Evolutionary conservation across 2,113 vertebrate genomes (phyloP).

Genomic region (Amphiprion ocellaris): DNA sequence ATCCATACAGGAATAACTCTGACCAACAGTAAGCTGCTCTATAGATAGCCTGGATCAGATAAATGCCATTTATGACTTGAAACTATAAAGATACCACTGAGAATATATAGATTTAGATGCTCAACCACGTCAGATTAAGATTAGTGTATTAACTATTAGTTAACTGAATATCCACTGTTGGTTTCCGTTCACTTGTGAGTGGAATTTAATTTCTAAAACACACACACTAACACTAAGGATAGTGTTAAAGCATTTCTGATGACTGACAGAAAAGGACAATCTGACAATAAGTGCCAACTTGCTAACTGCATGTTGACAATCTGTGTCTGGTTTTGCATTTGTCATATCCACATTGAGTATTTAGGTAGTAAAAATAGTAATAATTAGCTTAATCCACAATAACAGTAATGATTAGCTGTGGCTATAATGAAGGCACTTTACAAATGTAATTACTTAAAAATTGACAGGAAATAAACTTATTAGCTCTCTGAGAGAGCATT

Average conservation of each 20-base stretch:
- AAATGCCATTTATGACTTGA: background rate
- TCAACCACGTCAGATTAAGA: background rate
- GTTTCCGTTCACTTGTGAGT: background rate
- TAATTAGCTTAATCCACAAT: background rate
- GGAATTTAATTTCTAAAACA: background rate
- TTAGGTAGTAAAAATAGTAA: background rate
- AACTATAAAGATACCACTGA: background rate
- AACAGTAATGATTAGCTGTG: too few relatives aligned
- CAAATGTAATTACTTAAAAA: too few relatives aligned
- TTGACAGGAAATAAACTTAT: too few relatives aligned
- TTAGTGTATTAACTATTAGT: background rate
- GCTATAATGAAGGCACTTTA: too few relatives aligned
- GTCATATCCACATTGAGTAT: background rate
- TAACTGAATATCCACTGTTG: background rate
- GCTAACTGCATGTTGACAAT: too few relatives aligned
- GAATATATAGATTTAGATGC: background rate
- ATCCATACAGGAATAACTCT: constrained; percentile 55
- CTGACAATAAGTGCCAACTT: too few relatives aligned
- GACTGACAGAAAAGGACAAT: too few relatives aligned
- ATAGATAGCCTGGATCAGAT: constrained; percentile 2
- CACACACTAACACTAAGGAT: too few relatives aligned
- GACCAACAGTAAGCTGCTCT: constrained; percentile 3
- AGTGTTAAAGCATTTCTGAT: background rate
- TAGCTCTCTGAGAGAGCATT: too few relatives aligned
- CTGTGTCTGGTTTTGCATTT: too few relatives aligned